These are phyloP conservation scores for Psettodes erumei DNA, from an alignment of 2,113 vertebrate genomes.

Conservation along the genomic window DNA sequence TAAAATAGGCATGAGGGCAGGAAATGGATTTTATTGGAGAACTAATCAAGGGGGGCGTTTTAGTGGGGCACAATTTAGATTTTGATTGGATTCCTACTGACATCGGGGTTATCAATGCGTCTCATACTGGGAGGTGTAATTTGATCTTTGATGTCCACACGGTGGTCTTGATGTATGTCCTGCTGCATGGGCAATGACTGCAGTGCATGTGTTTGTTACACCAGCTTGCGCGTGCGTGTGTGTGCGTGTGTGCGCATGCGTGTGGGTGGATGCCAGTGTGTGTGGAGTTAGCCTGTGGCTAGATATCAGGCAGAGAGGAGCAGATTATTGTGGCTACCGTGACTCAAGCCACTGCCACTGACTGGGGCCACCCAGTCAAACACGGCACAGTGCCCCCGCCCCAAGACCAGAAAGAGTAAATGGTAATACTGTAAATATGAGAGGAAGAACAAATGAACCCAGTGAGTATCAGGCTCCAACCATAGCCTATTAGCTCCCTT, in stretches of 20 bases:
- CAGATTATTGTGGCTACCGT: slow-evolving; percentile 15
- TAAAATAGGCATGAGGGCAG: slow-evolving; percentile 82
- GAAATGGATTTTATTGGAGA: slow-evolving; percentile 87
- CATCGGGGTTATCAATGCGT: slow-evolving; percentile 81
- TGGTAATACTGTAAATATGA: slow-evolving; percentile 5
- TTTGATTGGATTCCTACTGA: slow-evolving; percentile 85
- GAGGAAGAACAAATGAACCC: background rate
- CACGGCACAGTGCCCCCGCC: background rate
- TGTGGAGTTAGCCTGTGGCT: background rate
- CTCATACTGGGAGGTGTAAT: slow-evolving; percentile 82
- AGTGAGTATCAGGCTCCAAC: background rate
- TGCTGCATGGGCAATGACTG: slow-evolving; percentile 74
- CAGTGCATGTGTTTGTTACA: slow-evolving; percentile 62
- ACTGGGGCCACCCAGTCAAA: no score
- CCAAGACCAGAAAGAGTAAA: slow-evolving; percentile 2
- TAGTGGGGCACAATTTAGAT: slow-evolving; percentile 84
- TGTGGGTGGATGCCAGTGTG: slow-evolving; percentile 20
- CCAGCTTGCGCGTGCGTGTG: background rate
- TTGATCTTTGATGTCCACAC: slow-evolving; percentile 82
- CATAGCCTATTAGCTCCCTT: background rate
- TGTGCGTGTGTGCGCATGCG: slow-evolving; percentile 20
- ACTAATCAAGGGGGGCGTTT: slow-evolving; percentile 83
- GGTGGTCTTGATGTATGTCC: slow-evolving; percentile 77
- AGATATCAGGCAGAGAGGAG: slow-evolving; percentile 14
- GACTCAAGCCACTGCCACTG: background rate